Evolutionary conservation across 2,797 vertebrate species (phyloP).

Genomic region (Tolypeutes matacus): DNA sequence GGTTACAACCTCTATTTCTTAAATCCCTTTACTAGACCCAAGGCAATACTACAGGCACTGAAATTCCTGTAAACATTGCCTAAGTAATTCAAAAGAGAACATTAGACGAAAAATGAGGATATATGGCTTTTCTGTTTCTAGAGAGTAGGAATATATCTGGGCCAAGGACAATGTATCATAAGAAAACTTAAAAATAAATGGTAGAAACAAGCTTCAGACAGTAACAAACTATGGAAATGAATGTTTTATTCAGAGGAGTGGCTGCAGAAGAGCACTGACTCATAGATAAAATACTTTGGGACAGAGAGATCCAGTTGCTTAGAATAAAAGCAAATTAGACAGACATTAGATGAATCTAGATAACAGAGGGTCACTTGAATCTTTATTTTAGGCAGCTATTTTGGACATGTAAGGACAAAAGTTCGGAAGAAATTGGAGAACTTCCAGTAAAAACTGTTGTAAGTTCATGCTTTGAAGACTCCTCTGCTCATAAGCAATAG

Average conservation of each 20-base stretch:
- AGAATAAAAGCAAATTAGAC: constrained; percentile 46
- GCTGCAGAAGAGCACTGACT: neutral
- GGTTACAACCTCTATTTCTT: neutral
- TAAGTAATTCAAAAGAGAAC: neutral
- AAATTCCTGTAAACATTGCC: neutral
- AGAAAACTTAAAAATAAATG: constrained; percentile 26
- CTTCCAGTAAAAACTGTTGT: constrained; percentile 40
- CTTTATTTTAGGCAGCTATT: constrained; percentile 65
- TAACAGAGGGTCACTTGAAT: constrained; percentile 25
- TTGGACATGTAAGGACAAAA: constrained; percentile 47
- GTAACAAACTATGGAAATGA: neutral
- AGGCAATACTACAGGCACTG: neutral
- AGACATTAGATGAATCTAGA: constrained; percentile 12
- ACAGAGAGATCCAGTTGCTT: constrained; percentile 8
- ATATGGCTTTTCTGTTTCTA: neutral
- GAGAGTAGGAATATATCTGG: neutral
- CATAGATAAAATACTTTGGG: constrained; percentile 10
- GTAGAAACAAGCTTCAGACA: neutral
- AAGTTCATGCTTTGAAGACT: constrained; percentile 43
- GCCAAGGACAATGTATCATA: neutral
- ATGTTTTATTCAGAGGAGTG: neutral
- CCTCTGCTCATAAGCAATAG: constrained; percentile 29
- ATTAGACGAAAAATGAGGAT: neutral
- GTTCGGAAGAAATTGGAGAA: constrained; percentile 54
- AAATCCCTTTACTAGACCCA: neutral